Evolutionary conservation across 2,797 vertebrate species (phyloP), one percentile per base, ranked within the genome.

Genomic region (Sebastolobus alascanus): DNA sequence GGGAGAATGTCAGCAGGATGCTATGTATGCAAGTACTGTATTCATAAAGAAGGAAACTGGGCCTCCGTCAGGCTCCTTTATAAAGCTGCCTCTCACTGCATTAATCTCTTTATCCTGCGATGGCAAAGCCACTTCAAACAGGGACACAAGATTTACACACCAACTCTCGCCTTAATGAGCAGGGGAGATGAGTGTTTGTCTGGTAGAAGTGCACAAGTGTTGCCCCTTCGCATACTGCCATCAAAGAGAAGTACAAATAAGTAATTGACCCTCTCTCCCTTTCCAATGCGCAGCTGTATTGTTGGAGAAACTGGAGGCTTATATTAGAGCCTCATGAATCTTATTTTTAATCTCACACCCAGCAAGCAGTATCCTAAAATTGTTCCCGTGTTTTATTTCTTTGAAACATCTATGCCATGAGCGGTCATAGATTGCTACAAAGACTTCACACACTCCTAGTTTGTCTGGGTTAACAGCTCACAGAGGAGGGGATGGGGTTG

Each of bases 101-200:
- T 89, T 86, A 66, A 77, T 90, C 69, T 84, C 63, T 84, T 89
- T 83, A 79, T 88, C 77, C 80, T 82, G 77, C 52, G 29, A 25
- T 69, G 64, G 80, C 81, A 88, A 81, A 80, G 75, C 70, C 85
- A 84, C 88, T 91, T 91, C 84, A 92, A 85, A 86, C 71, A 73
- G 77, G 22, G 68, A 83, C 68, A 61, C 55, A 38, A 59, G 66
- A 86, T 82, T 88, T 81, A 79, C 74, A 72, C 29, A 68, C 66
- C 67, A 55, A 54, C 78, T 85, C 69, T 75, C 2, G 35, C 79
- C 68, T 82, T 93, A 92, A 90, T 88, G 86, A 91, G 87, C 65
- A 52, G 60, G 6, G 52, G 56, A 85, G 75, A 85, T 58, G 75
- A 87, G 76, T 83, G 73, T 90, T 79, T 90, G 79, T 83, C 77